phyloP scores from a whole-genome alignment of 2,113 vertebrate species.

The Micronycteris hirsuta region DNA sequence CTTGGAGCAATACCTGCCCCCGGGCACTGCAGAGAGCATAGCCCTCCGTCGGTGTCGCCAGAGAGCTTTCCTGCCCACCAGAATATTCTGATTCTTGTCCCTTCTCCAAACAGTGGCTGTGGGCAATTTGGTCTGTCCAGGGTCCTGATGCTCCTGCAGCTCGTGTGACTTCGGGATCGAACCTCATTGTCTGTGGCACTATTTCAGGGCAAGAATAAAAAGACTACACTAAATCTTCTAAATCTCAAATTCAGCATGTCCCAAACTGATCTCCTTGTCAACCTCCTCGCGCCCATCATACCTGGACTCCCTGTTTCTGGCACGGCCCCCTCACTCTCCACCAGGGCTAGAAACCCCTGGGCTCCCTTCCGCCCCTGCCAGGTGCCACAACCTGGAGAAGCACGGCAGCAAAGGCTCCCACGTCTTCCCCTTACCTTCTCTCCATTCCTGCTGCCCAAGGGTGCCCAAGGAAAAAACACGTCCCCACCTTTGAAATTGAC shows the following conservation, averaged over 20 bases:
- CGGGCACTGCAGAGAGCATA: background rate
- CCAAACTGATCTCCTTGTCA: background rate
- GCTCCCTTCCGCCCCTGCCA: no score
- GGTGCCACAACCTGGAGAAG: background rate
- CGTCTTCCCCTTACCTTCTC: background rate
- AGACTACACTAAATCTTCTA: background rate
- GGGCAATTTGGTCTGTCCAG: constrained; percentile 63
- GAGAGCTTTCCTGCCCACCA: background rate
- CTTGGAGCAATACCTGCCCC: background rate
- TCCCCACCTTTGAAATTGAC: background rate
- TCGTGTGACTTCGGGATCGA: background rate
- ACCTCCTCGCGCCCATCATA: background rate
- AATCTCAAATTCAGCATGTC: background rate
- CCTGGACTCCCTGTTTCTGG: background rate
- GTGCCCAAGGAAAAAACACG: background rate
- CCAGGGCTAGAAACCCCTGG: background rate
- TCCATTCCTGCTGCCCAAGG: background rate
- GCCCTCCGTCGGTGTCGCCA: background rate
- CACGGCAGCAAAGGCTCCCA: background rate
- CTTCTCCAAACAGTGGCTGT: background rate
- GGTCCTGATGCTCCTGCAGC: constrained; percentile 50
- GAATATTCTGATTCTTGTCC: background rate
- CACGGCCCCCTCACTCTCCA: background rate
- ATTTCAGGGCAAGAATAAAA: background rate
- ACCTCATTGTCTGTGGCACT: background rate